Evolutionary conservation across 2,797 vertebrate species (phyloP), one percentile per base, ranked within the genome.

Genomic region (Rhinophrynus dorsalis): DNA sequence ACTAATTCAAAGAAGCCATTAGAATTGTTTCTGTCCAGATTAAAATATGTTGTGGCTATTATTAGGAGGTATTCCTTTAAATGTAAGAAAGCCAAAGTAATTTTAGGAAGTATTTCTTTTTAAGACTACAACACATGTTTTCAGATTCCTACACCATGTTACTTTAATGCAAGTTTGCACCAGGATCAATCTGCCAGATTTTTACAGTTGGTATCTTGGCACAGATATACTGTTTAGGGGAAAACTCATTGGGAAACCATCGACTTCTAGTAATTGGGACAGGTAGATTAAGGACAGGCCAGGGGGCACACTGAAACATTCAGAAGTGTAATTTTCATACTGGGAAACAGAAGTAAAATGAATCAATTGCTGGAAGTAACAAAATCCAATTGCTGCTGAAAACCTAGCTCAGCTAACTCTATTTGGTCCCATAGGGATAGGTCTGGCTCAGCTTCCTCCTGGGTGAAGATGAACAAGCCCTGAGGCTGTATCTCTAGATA

Each of bases 261-360:
- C 15, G 23, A 26, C 21, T 62, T 33, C 11, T 35, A 48, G 24
- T 13, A 30, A 26, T 21, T 33, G 18, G 50, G 27, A 35, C 50
- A 37, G 5, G 5, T 45, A 44, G 40, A 55, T 56, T 56, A 48
- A 62, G 50, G 37, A 55, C 37, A 70, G 44, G 50, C 68, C 68
- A 29, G 15, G 5, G 32, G 68, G 33, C 30, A 26, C 24, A 13
- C 21, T 55, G 27, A 62, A 62, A 45, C 29, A 47, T 40, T 40
- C 45, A 17, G 37, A 58, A 60, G 18, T 55, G 20, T 20, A 48
- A 63, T 56, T 63, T 44, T 24, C 27, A 24, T 47, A 35, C 29
- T 55, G 12, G 37, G 21, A 45, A 54, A 56, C 6, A 48, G 30
- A 33, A 56, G 13, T 62, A 55, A 45, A 62, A 20, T 48, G 40